These are phyloP conservation scores for Anarhynchus alexandrinus DNA, from an alignment of 2,113 vertebrate genomes.

Conservation along the genomic window DNA sequence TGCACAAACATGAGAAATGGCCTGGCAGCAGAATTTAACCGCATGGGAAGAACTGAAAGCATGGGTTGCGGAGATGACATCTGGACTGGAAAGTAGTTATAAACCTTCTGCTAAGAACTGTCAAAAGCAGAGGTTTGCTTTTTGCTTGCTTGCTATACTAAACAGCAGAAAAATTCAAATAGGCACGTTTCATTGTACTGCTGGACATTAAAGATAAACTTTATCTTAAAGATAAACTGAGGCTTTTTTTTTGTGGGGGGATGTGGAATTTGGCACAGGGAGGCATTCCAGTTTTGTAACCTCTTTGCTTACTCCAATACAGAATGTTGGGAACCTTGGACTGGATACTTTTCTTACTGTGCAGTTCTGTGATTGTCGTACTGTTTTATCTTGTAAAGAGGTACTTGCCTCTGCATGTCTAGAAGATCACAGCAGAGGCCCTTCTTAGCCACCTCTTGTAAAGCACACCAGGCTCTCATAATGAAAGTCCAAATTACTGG, in stretches of 20 bases:
- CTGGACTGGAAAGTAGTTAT: background rate
- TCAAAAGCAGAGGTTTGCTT: background rate
- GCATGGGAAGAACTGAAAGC: background rate
- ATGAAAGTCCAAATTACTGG: background rate
- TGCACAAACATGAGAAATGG: background rate
- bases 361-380: background rate
- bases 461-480: background rate
- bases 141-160: background rate
- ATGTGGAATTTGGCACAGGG: background rate
- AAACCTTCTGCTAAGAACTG: background rate
- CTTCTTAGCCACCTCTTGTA: background rate
- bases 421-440: background rate
- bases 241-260: background rate
- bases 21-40: background rate
- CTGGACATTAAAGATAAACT: background rate
- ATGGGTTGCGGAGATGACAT: background rate
- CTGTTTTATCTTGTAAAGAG: background rate
- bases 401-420: background rate
- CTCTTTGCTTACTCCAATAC: background rate
- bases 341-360: background rate
- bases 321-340: background rate
- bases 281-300: background rate
- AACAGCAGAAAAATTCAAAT: background rate
- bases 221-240: background rate
- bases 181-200: background rate